phyloP scores from a whole-genome alignment of 2,797 vertebrate genomes.

The Gallinago solitaria region DNA sequence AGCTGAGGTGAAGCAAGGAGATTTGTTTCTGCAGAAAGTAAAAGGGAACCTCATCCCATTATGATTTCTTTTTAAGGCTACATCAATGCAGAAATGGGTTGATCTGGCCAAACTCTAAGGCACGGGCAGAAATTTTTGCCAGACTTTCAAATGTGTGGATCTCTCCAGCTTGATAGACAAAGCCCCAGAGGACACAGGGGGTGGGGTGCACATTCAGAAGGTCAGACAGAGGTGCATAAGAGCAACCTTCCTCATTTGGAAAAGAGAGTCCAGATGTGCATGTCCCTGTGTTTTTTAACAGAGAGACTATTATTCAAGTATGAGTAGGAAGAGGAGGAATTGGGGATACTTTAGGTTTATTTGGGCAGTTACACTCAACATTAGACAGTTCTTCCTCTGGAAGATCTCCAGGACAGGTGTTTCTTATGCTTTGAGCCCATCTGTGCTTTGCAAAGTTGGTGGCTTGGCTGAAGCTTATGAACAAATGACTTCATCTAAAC shows the following conservation, averaged over 20 bases:
- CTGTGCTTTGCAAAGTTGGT: background rate
- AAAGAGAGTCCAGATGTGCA: background rate
- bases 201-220: background rate
- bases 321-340: background rate
- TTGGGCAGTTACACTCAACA: background rate
- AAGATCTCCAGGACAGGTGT: background rate
- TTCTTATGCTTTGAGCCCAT: background rate
- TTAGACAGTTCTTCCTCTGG: background rate
- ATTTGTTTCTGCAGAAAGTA: background rate
- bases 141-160: background rate
- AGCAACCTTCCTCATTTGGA: background rate
- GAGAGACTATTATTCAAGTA: background rate
- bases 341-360: background rate
- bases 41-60: background rate
- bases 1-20: background rate
- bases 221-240: background rate
- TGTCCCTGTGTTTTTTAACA: background rate
- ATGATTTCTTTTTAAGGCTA: background rate
- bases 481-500: background rate
- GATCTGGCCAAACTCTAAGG: background rate
- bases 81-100: fast-evolving
- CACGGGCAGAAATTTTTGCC: background rate
- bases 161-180: background rate
- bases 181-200: background rate
- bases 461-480: background rate